Base-by-base conservation (phyloP, 1,140 invertebrate genomes). In the Zeugodacus cucurbitae region DNA sequence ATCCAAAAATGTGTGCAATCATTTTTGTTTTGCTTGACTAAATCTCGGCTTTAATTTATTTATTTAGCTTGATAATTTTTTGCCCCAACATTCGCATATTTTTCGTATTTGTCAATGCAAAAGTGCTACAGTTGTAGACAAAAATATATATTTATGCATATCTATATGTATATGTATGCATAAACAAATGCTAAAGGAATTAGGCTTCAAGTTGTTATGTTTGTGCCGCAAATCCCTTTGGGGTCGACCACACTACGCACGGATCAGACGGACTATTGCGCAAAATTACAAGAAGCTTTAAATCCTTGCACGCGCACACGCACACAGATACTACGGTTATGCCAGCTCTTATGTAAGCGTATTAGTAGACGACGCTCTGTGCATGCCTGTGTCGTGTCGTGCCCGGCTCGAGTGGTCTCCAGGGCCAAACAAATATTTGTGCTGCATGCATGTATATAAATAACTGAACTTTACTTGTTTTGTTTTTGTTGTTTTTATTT, bases 371-470 rank as follows among this genome's bases (percentile, higher is more conserved):
- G 29, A 8, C 64, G 10, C 29, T 11, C 67, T 37, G 14, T 74
- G 34, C 67, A 74, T 37, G 67, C 32, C 7, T n/a, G 58, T 7
- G 58, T 22, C 58, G 10, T 74, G 67, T 74, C 34, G 67, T 74
- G 67, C 67, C 34, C n/a, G 34, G 67, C 58, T 74, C 34, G 67
- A 74, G 67, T 74, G 67, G 67, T 74, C 67, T 74, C 32, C 22
- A 74, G 34, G 32, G 67, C 32, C 67, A 74, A 34, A n/a, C 67
- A 74, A 74, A 74, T 74, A 74, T 67, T 67, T 67, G 64, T 34
- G 34, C 29, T 34, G 64, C 7, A 17, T 67, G 29, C 14, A 34
- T 67, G 29, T 34, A 32, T 41, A 32, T 41, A 37, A 37, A 26
- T 62, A 26, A n/a, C 58, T 62, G 6, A 62, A 62, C 58, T 62